These are phyloP conservation scores for Tenthredo distinguenda DNA, from an alignment of 2,888 invertebrate species.

Conservation along the genomic window DNA sequence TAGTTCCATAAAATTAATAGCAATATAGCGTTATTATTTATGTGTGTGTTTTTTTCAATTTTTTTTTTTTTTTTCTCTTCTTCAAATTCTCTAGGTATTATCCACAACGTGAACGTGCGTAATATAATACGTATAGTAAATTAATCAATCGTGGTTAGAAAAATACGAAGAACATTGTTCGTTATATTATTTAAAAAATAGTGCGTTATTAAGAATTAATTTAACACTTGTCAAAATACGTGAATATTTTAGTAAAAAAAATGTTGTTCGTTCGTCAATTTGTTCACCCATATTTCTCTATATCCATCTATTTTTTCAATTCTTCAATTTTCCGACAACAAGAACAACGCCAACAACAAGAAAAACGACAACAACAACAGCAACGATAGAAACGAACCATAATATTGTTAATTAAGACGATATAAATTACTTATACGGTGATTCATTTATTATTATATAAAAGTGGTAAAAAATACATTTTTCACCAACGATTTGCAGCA, in stretches of 20 bases:
- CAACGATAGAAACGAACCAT: neutral
- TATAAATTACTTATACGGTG: neutral
- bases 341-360: neutral
- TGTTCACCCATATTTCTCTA: neutral
- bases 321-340: neutral
- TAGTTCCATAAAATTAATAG: neutral
- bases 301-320: neutral
- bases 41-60: neutral
- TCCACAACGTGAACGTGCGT: slow-evolving; percentile 8
- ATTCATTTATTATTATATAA: slow-evolving; percentile 1
- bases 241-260: neutral
- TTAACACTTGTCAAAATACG: slow-evolving; percentile 11
- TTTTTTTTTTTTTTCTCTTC: neutral
- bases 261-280: neutral
- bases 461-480: slow-evolving; percentile 27
- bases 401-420: neutral
- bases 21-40: neutral
- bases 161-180: slow-evolving; percentile 12
- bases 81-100: neutral
- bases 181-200: slow-evolving; percentile 19
- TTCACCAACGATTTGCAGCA: neutral
- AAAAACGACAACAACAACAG: neutral
- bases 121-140: neutral
- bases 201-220: slow-evolving; percentile 6
- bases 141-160: slow-evolving; percentile 27